These are phyloP conservation scores for Trichomalopsis sarcophagae DNA, from an alignment of 1,140 invertebrate species.

Conservation along the genomic window DNA sequence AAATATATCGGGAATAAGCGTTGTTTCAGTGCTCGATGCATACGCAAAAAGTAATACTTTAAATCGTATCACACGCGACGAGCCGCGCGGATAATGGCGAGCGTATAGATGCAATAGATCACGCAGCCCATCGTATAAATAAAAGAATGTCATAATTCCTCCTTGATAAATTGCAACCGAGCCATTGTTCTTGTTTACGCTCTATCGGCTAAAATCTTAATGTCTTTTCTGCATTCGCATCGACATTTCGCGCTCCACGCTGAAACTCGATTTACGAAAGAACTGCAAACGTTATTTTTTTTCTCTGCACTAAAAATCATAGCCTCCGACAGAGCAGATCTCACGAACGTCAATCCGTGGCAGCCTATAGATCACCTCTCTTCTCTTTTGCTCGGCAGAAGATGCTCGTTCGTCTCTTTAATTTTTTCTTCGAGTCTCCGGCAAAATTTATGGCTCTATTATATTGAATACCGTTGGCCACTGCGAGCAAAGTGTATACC, in stretches of 20 bases:
- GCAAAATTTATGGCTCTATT: slow-evolving; percentile 47
- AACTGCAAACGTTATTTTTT: not conserved
- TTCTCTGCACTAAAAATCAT: not conserved
- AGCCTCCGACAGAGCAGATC: not conserved
- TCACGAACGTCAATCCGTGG: not conserved
- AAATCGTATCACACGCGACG: not conserved
- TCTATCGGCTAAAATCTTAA: slow-evolving; percentile 43
- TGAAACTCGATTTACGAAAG: not conserved
- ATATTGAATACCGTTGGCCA: slow-evolving; percentile 45
- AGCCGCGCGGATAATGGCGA: not conserved
- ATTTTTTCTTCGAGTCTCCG: slow-evolving; percentile 3
- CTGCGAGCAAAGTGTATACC: not conserved
- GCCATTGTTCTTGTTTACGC: slow-evolving; percentile 31
- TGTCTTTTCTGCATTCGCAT: slow-evolving; percentile 26
- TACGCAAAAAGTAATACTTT: not conserved
- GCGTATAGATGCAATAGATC: not conserved
- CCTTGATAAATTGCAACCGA: slow-evolving; percentile 13
- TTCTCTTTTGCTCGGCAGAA: slow-evolving; percentile 1
- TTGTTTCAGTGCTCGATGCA: not conserved
- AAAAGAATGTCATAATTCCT: slow-evolving; percentile 32
- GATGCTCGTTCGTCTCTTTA: slow-evolving; percentile 7
- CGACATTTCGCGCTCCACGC: not conserved
- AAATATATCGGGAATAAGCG: not conserved
- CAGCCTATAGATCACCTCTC: slow-evolving; percentile 1
- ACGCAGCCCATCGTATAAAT: not conserved